Conservation (phyloP, 2,113 vertebrate genomes). For the Isurus oxyrinchus region DNA sequence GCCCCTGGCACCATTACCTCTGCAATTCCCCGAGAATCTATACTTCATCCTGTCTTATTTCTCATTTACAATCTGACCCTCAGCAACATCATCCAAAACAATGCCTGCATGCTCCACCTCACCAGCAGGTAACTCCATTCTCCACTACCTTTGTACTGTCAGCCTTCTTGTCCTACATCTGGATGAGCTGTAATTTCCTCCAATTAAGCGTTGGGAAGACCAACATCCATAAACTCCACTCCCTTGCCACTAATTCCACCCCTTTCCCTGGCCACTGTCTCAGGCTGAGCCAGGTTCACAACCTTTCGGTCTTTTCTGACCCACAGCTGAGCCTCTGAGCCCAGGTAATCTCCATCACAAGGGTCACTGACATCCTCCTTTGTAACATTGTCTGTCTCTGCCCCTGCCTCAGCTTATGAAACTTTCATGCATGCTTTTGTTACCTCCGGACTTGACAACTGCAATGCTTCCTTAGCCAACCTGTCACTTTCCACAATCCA, state of each 20-base stretch:
- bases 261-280: not conserved
- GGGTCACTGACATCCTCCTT: not conserved
- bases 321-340: not conserved
- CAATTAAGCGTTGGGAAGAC: not conserved
- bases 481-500: not conserved
- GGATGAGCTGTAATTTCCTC: no score
- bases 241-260: not conserved
- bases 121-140: not conserved
- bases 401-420: not conserved
- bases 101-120: not conserved
- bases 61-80: not conserved
- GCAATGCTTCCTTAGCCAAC: not conserved
- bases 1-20: not conserved
- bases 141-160: not conserved
- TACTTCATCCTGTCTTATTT: not conserved
- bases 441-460: not conserved
- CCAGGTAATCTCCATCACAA: not conserved
- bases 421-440: not conserved
- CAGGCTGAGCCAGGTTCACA: not conserved
- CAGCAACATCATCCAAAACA: not conserved
- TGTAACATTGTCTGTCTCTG: not conserved
- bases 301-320: not conserved
- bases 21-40: not conserved
- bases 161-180: not conserved
- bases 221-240: not conserved